Conservation (phyloP, 2,113 vertebrate genomes). For the Xenotilapia caudafasciata region DNA sequence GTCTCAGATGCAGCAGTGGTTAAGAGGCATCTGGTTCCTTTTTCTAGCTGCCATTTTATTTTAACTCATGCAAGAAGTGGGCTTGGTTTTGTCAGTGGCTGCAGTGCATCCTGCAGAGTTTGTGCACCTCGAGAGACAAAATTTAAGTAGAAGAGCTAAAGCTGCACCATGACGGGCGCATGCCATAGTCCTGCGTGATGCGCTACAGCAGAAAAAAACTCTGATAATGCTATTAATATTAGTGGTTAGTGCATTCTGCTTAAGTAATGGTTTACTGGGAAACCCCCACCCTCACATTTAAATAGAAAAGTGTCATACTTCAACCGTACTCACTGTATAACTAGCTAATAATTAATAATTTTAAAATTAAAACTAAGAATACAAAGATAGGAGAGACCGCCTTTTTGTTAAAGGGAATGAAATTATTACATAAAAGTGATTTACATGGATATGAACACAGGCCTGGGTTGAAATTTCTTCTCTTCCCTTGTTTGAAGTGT, state of each 20-base stretch:
- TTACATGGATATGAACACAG: background rate
- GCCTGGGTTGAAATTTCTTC: background rate
- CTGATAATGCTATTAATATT: background rate
- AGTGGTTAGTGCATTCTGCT: background rate
- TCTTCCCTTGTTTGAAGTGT: background rate
- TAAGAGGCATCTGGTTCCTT: background rate
- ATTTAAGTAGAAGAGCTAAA: background rate
- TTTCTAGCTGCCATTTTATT: background rate
- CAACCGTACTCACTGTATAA: background rate
- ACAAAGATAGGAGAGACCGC: background rate
- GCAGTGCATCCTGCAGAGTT: background rate
- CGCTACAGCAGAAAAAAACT: background rate
- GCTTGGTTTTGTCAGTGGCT: background rate
- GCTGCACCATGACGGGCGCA: rapidly evolving
- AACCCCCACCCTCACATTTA: background rate
- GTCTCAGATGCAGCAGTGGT: background rate
- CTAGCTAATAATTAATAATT: background rate
- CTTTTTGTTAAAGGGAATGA: rapidly evolving
- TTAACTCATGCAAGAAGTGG: background rate
- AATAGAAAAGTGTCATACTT: background rate
- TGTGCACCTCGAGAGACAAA: background rate
- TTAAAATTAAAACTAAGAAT: background rate
- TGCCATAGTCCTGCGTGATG: background rate
- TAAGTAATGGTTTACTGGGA: background rate
- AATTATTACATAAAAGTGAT: background rate